Conservation (phyloP, 2,797 vertebrate species). For the Parauchenoglanis ngamensis region DNA sequence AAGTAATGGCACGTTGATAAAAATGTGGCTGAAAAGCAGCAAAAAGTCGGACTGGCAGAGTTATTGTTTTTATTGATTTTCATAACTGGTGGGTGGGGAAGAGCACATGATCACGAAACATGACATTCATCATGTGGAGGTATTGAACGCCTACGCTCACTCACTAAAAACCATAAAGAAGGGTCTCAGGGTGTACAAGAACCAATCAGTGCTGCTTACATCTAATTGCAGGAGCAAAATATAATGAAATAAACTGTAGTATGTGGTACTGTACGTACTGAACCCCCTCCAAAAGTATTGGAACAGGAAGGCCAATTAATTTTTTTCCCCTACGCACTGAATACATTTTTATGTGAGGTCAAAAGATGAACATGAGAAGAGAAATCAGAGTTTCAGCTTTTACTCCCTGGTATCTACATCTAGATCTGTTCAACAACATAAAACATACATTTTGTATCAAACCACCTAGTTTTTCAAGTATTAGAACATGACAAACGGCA, state of each 20-base stretch:
- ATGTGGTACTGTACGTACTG: neutral
- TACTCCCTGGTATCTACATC: too few species aligned
- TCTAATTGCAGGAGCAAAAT: neutral
- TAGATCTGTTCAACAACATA: too few species aligned
- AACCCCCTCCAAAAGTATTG: too few species aligned
- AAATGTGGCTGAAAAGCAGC: constrained; percentile 58
- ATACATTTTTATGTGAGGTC: too few species aligned
- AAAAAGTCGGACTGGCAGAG: constrained; percentile 70
- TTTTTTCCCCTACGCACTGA: too few species aligned
- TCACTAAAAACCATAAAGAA: constrained; percentile 26
- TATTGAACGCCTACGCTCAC: constrained; percentile 62
- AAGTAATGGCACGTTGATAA: constrained; percentile 72
- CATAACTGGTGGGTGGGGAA: constrained; percentile 60
- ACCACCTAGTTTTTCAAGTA: too few species aligned
- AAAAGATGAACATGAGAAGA: too few species aligned
- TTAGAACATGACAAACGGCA: too few species aligned
- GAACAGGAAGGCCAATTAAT: too few species aligned
- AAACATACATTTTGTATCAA: too few species aligned
- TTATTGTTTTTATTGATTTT: constrained; percentile 88
- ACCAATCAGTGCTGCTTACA: neutral
- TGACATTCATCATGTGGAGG: constrained; percentile 72
- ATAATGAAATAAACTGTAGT: neutral
- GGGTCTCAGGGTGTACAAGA: constrained; percentile 4
- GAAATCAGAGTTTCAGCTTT: too few species aligned
- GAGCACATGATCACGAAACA: constrained; percentile 70